phyloP scores from a whole-genome alignment of 2,797 vertebrate genomes.

The Eidolon dupreanum region DNA sequence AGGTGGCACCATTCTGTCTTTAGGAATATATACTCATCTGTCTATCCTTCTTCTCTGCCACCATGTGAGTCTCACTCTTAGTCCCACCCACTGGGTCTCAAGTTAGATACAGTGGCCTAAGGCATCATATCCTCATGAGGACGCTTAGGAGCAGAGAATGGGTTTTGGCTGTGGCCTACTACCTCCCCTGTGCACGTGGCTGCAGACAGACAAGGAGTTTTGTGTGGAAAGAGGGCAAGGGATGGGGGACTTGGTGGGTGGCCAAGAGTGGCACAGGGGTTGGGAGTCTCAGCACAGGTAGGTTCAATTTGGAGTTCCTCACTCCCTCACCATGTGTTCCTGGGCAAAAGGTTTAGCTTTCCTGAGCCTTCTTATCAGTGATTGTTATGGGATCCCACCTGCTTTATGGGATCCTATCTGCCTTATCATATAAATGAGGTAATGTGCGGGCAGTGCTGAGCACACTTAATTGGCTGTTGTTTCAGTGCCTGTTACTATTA shows the following conservation, averaged over 20 bases:
- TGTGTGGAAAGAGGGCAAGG: not conserved
- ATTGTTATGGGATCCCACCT: not conserved
- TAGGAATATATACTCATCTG: too few species aligned
- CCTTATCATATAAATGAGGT: not conserved
- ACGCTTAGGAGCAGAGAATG: not conserved
- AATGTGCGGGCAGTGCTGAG: rapidly evolving
- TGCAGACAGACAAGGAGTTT: not conserved
- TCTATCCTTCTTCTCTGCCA: not conserved
- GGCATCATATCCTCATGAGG: not conserved
- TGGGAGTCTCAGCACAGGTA: not conserved
- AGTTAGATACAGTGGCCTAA: not conserved
- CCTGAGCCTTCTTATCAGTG: not conserved
- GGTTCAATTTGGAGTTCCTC: not conserved
- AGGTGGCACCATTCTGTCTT: not conserved
- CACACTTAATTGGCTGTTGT: not conserved
- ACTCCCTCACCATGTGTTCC: not conserved
- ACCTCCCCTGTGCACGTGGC: not conserved
- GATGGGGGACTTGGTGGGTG: not conserved
- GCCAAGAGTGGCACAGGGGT: not conserved
- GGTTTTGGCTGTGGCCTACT: rapidly evolving
- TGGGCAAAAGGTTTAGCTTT: not conserved
- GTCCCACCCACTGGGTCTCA: not conserved
- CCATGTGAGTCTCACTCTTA: not conserved
- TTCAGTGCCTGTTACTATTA: not conserved
- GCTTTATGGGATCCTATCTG: not conserved